These are phyloP conservation scores for Glareola pratincola DNA, from an alignment of 2,113 vertebrate species.

Conservation along the genomic window DNA sequence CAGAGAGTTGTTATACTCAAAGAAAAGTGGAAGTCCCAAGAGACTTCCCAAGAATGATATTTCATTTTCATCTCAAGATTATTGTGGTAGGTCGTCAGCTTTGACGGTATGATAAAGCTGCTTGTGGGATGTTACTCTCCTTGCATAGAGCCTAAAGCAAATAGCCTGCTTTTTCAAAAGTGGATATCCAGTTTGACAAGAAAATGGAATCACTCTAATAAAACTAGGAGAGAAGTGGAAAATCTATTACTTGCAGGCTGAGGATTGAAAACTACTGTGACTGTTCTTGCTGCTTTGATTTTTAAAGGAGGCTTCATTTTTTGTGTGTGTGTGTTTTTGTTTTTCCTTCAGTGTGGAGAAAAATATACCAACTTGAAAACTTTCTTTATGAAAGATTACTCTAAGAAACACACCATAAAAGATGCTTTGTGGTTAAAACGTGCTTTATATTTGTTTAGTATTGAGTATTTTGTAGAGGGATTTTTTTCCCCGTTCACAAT, in stretches of 20 bases:
- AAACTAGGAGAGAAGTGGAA: slow-evolving; percentile 12
- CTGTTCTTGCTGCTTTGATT: slow-evolving; percentile 22
- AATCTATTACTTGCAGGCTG: slow-evolving; percentile 21
- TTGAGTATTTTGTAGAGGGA: neutral
- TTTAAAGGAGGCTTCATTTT: neutral
- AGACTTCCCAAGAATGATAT: neutral
- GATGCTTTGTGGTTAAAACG: neutral
- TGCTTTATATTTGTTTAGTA: neutral
- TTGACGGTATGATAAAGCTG: neutral
- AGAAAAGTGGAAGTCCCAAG: neutral
- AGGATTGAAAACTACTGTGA: slow-evolving; percentile 30
- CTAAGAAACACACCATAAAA: neutral
- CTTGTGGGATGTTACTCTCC: neutral
- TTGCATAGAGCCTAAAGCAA: neutral
- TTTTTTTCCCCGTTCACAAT: neutral
- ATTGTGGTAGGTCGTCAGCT: neutral
- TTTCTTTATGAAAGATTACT: neutral
- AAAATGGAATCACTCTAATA: slow-evolving; percentile 53
- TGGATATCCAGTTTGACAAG: slow-evolving; percentile 34
- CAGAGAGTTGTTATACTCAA: neutral
- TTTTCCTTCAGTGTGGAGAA: neutral
- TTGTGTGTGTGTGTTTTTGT: neutral
- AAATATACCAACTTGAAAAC: neutral
- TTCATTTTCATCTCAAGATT: slow-evolving; percentile 5
- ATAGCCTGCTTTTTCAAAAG: slow-evolving; percentile 28